A percentile compares a stretch with the other conserved stretches of the same genome.
These are phyloP conservation scores for Pegoplata infirma DNA, from an alignment of 2,888 invertebrate genomes.

Conservation along the genomic window DNA sequence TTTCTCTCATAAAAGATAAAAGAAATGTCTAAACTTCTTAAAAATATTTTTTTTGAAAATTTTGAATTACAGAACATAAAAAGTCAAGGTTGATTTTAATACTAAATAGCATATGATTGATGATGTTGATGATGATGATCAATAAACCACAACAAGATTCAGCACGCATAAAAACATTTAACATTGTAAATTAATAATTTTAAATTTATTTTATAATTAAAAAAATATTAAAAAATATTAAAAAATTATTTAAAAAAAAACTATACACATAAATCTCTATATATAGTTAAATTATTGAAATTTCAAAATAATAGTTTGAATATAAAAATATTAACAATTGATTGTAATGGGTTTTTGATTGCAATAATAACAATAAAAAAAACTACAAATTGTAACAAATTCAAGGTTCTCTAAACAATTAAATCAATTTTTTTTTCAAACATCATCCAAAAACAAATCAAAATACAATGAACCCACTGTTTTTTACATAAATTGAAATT, in stretches of 20 bases:
- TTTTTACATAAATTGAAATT: not conserved
- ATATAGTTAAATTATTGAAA: constrained; percentile 4
- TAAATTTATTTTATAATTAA: not conserved
- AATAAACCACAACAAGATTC: constrained; percentile 1
- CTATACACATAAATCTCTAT: constrained; percentile 1
- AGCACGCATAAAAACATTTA: not conserved
- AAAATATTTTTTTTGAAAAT: not conserved
- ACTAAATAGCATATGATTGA: constrained; percentile 9
- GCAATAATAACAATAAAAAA: not conserved
- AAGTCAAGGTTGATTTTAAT: constrained; percentile 16
- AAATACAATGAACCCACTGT: constrained; percentile 50
- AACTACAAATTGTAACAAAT: not conserved
- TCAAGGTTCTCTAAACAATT: constrained; percentile 31
- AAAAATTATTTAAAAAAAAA: not conserved
- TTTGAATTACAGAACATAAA: not conserved
- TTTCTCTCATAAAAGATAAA: too few species aligned
- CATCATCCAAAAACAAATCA: constrained; percentile 19
- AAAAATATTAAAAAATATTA: constrained; percentile 6
- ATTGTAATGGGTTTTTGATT: constrained; percentile 36
- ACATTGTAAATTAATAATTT: too few species aligned
- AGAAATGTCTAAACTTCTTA: not conserved
- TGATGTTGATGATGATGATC: not conserved
- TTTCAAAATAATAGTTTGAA: constrained; percentile 24
- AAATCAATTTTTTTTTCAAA: not conserved
- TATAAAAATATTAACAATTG: constrained; percentile 34